These are phyloP conservation scores for Lasioglossum malachurum DNA, from an alignment of 2,888 invertebrate species.

Conservation along the genomic window DNA sequence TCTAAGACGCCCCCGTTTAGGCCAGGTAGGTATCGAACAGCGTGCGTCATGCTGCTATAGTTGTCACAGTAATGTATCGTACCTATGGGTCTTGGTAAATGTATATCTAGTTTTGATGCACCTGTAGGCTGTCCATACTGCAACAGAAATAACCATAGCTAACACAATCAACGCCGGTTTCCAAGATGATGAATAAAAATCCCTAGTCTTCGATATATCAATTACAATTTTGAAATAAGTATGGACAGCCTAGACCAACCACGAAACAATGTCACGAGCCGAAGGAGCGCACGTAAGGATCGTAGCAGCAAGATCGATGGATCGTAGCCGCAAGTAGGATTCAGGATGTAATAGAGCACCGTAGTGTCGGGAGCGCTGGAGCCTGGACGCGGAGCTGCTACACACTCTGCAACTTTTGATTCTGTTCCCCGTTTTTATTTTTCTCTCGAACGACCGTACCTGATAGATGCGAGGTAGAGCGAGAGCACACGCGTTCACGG, in stretches of 20 bases:
- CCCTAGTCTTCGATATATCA: neutral
- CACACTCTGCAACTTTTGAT: constrained; percentile 67
- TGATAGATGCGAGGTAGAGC: neutral
- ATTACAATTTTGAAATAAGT: neutral
- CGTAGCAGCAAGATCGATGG: constrained; percentile 80
- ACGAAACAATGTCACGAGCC: constrained; percentile 65
- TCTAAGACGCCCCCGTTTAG: neutral
- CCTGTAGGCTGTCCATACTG: constrained; percentile 52
- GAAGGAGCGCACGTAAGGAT: constrained; percentile 76
- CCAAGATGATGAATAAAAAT: neutral
- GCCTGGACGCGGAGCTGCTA: constrained; percentile 83
- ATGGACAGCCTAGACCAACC: constrained; percentile 39
- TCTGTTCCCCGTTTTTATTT: constrained; percentile 55
- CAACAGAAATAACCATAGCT: neutral
- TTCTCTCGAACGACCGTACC: neutral
- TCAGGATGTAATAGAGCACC: constrained; percentile 79
- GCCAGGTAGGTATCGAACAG: constrained; percentile 34
- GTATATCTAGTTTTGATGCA: constrained; percentile 48
- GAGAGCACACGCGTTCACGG: constrained; percentile 56
- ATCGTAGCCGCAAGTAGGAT: constrained; percentile 74
- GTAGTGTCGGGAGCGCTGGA: constrained; percentile 84
- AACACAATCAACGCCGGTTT: neutral
- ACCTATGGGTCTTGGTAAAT: constrained; percentile 58
- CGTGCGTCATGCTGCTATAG: constrained; percentile 51
- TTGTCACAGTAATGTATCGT: constrained; percentile 51